A percentile compares a stretch with the other conserved stretches of the same genome.
These are phyloP conservation scores for Cryptocephalus primarius DNA, from an alignment of 2,888 invertebrate species.

Conservation along the genomic window DNA sequence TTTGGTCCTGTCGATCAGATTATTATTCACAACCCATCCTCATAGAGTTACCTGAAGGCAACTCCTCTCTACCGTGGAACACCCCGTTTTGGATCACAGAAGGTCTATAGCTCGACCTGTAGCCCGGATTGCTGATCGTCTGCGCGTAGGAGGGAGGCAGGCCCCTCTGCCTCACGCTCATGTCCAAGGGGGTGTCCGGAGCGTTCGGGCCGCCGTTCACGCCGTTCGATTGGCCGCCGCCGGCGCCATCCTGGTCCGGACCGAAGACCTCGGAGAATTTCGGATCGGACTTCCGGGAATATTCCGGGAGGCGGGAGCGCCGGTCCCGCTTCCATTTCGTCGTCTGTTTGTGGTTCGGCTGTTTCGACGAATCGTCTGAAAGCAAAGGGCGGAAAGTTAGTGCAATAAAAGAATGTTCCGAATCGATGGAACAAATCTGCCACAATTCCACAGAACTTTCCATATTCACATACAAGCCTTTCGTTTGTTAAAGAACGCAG, in stretches of 20 bases:
- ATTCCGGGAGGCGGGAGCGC: constrained; percentile 39
- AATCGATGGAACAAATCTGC: no score
- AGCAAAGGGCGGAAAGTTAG: background rate
- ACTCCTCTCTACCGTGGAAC: constrained; percentile 27
- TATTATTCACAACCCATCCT: no score
- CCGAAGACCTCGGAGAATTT: constrained; percentile 31
- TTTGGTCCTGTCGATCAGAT: no score
- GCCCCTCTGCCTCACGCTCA: constrained; percentile 48
- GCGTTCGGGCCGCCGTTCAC: constrained; percentile 5
- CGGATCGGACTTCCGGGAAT: constrained; percentile 34
- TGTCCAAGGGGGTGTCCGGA: constrained; percentile 45
- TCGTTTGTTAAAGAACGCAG: no score
- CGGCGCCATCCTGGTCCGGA: constrained; percentile 10
- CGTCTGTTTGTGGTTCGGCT: constrained; percentile 45
- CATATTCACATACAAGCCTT: no score
- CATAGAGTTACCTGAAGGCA: constrained; percentile 32
- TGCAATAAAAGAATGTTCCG: no score
- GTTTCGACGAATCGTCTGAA: constrained; percentile 16
- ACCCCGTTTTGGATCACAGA: constrained; percentile 48
- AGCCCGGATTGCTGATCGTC: constrained; percentile 36
- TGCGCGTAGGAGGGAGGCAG: constrained; percentile 51
- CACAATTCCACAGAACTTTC: no score
- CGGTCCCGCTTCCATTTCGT: constrained; percentile 65
- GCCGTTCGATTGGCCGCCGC: constrained; percentile 9
- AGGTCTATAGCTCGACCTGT: constrained; percentile 39